Percentiles rank a stretch among this genome's conserved stretches.
Conservation (phyloP, 2,113 vertebrate species). For the Thalassarche chlororhynchos region DNA sequence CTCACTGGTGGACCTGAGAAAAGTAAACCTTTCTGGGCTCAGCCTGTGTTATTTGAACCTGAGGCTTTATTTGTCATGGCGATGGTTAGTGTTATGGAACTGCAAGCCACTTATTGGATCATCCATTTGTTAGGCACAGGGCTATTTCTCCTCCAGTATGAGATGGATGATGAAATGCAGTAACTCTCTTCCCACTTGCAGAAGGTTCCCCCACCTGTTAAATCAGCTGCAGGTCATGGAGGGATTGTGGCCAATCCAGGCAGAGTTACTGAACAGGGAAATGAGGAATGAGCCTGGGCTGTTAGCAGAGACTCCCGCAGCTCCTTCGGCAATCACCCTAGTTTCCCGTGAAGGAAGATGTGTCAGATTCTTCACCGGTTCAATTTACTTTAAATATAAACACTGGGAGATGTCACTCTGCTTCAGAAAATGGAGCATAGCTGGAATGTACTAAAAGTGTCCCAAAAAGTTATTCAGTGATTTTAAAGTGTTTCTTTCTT, state of each 20-base stretch:
- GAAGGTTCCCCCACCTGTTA: neutral
- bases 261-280: neutral
- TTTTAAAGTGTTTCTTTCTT: slow-evolving; percentile 44
- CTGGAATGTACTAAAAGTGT: slow-evolving; percentile 22
- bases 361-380: slow-evolving; percentile 16
- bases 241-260: neutral
- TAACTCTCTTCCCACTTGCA: neutral
- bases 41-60: neutral
- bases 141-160: neutral
- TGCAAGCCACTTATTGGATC: neutral
- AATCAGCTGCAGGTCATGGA: neutral
- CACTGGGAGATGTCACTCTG: neutral
- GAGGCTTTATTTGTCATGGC: neutral
- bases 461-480: slow-evolving; percentile 54
- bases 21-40: neutral
- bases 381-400: slow-evolving; percentile 44
- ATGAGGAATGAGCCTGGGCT: neutral
- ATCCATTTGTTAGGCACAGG: accelerated
- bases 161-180: neutral
- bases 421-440: slow-evolving; percentile 21
- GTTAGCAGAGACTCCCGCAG: neutral
- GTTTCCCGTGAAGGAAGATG: neutral
- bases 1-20: neutral
- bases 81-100: neutral
- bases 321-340: neutral